Evolutionary conservation across 64 coral and sea anemone genomes (phyloP), one percentile per base, ranked within the genome.

Genomic region (Actinia tenebrosa): DNA sequence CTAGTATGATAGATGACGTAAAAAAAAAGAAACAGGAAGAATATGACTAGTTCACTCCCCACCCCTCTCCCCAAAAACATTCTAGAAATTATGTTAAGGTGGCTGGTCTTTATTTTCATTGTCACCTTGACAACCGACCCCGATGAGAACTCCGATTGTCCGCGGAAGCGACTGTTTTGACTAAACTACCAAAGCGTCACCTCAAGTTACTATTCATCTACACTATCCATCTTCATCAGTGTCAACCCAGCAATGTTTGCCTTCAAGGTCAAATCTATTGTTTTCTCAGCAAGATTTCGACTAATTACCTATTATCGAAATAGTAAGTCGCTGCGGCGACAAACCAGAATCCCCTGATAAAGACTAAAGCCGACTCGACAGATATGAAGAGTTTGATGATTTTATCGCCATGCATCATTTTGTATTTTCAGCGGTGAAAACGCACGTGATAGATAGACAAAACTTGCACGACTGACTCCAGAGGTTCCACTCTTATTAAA

Each of bases 271-370:
- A 75, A 75, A 75, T 75, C 23, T 66, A 2, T 11, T 75, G 26
- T 75, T 75, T n/a, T 75, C 25, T 75, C 69, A 75, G 69, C 27
- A 9, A 75, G 25, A 75, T 14, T 75, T 42, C 69, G 3, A 30
- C 69, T 75, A 75, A 75, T 75, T 30, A 42, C 26, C 26, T 75
- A 30, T 75, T 75, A 75, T 75, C 69, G 69, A 42, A 75, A 75
- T 18, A 75, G 11, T 18, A 42, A 15, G 10, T 43, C 10, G 11
- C 69, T 13, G 11, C 26, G 13, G 69, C 69, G 69, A 26, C 69
- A 30, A n/a, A 10, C 69, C 69, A 75, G 25, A 75, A 75, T 75
- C 69, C 26, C 27, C 25, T 42, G 69, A 75, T 75, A 43, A 75
- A 75, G 25, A 75, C 22, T 75, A 75, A 75, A 75, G 69, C 69